phyloP scores from a whole-genome alignment of 2,113 vertebrate genomes.

The Notothenia coriiceps region DNA sequence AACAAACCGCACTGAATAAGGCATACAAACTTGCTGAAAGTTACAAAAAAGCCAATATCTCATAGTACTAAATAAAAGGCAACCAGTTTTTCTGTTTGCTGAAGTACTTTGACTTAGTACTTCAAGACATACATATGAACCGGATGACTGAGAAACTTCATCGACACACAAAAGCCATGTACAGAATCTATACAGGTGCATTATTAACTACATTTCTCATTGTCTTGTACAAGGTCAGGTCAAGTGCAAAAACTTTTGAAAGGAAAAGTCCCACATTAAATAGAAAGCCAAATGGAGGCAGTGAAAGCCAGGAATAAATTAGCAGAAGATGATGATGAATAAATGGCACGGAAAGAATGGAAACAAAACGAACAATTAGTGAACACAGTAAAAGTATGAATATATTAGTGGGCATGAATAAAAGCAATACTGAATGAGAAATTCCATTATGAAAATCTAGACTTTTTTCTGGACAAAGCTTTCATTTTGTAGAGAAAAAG shows the following conservation, averaged over 20 bases:
- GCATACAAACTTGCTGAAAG: conserved; percentile 67
- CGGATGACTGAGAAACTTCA: conserved; percentile 44
- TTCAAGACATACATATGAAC: conserved; percentile 39
- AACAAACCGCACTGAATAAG: conserved; percentile 71
- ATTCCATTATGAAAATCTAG: conserved; percentile 40
- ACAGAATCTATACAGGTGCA: conserved; percentile 63
- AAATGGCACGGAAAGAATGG: conserved; percentile 52
- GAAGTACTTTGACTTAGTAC: conserved; percentile 46
- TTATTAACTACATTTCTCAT: conserved; percentile 49
- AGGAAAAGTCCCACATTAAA: conserved; percentile 47
- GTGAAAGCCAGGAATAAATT: conserved; percentile 57
- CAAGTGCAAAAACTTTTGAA: conserved; percentile 50
- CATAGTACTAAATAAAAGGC: conserved; percentile 55
- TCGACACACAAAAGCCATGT: conserved; percentile 51
- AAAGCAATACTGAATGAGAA: conserved; percentile 28
- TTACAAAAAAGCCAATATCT: conserved; percentile 63
- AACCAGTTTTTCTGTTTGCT: conserved; percentile 14
- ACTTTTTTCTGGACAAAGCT: conserved; percentile 36
- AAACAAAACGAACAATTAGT: conserved; percentile 62
- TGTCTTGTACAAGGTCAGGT: conserved; percentile 68
- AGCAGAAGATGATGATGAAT: conserved; percentile 42
- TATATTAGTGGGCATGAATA: conserved; percentile 54
- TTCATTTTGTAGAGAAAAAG: conserved; percentile 26
- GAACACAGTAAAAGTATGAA: conserved; percentile 57
- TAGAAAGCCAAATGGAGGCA: conserved; percentile 52